Evolutionary conservation across 2,888 invertebrate genomes (phyloP), one percentile per base, ranked within the genome.

Genomic region (Meteorus colon): DNA sequence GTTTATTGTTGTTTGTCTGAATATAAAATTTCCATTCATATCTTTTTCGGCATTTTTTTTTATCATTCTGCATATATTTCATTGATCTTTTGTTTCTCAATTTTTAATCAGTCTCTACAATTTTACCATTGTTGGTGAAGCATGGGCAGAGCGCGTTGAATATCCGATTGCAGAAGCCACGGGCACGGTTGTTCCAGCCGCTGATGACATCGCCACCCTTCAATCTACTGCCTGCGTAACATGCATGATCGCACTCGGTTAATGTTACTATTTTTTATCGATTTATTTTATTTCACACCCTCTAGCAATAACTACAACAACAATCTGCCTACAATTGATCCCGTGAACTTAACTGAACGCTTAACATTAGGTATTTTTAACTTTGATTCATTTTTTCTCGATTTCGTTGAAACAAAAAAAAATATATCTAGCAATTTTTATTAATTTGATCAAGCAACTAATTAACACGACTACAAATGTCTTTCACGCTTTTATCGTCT

Each of bases 121-220:
- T 89, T 76, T 89, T 89, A 89, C 89, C 89, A 87, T 88, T 88
- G 83, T 86, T 87, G 82, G 86, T 86, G 86, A 89, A 88, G 85
- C 89, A 89, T 63, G 89, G 89, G 76, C 89, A 89, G 77, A 89
- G 85, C 75, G 87, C 87, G 83, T 89, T 89, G 83, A 89, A 82
- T 81, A 89, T 84, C 83, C 89, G 89, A 83, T 86, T 89, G 86
- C 89, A 89, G 86, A 90, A 89, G 77, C 89, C 89, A 76, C 90
- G 87, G 77, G 89, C 90, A 78, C 90, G 87, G 82, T 87, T 86
- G 84, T 89, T 90, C 90, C 90, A 90, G 76, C 85, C 88, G 78
- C 86, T 84, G 81, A 87, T 84, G 79, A 84, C 84, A 82, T 86
- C 85, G 78, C 83, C 83, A 79, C 85, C 86, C 81, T 84, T 88